Evolutionary conservation across 1,140 invertebrate species (phyloP).

Genomic region (Papilio aristodemus): DNA sequence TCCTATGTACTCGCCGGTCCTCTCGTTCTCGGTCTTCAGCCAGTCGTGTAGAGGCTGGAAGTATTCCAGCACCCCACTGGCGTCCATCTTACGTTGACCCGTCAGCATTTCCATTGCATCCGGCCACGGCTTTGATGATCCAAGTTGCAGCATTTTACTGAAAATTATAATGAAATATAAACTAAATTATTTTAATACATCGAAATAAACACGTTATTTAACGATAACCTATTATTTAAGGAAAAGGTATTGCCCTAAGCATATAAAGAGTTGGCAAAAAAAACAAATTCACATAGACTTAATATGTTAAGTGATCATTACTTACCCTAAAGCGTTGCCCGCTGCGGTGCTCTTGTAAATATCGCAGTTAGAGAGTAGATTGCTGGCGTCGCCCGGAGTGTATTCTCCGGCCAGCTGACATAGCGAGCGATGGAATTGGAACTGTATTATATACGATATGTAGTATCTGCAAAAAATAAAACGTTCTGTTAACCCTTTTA

Average conservation of each 20-base stretch:
- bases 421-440: slow-evolving; percentile 93
- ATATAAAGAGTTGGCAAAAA: too few species aligned
- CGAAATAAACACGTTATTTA: too few species aligned
- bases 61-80: slow-evolving; percentile 87
- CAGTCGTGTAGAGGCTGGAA: slow-evolving; percentile 89
- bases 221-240: too few species aligned
- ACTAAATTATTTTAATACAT: too few species aligned
- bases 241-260: too few species aligned
- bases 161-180: slow-evolving; percentile 27
- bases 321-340: slow-evolving; percentile 86
- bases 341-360: slow-evolving; percentile 90
- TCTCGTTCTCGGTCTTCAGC: slow-evolving; percentile 88
- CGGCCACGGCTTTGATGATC: slow-evolving; percentile 90
- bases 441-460: slow-evolving; percentile 92
- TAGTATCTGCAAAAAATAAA: slow-evolving; percentile 86
- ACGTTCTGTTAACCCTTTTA: too few species aligned
- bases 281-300: too few species aligned
- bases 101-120: slow-evolving; percentile 90
- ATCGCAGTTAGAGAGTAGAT: slow-evolving; percentile 89
- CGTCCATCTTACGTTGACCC: slow-evolving; percentile 87
- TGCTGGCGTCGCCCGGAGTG: slow-evolving; percentile 82
- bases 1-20: slow-evolving; percentile 87
- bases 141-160: slow-evolving; percentile 87
- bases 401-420: slow-evolving; percentile 91
- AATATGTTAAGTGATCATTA: too few species aligned